phyloP scores from a whole-genome alignment of 2,797 vertebrate genomes.

The Loris lydekkerianus region DNA sequence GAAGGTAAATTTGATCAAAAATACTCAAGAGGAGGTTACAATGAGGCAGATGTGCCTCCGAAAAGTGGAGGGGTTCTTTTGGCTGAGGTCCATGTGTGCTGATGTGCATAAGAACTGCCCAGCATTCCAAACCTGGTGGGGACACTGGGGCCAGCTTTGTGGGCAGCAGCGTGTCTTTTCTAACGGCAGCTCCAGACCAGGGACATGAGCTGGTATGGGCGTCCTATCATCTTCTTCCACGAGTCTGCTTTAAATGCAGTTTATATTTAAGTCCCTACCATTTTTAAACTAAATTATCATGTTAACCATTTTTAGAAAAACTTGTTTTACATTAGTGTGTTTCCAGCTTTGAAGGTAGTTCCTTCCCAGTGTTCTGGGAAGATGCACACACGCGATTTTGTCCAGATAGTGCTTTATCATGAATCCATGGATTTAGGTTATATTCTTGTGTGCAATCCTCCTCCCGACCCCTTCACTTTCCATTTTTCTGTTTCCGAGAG shows the following conservation, averaged over 20 bases:
- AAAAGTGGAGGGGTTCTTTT: neutral
- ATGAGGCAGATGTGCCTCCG: too few species aligned
- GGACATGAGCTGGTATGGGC: fast-evolving
- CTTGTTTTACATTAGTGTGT: neutral
- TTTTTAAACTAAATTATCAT: neutral
- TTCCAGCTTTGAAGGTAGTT: neutral
- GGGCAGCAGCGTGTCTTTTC: neutral
- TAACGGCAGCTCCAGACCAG: too few species aligned
- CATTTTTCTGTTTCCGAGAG: neutral
- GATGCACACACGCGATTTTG: neutral
- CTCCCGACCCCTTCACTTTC: fast-evolving
- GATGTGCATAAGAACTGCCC: fast-evolving
- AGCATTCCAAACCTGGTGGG: neutral
- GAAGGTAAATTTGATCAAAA: neutral
- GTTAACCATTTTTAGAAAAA: neutral
- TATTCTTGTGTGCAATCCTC: fast-evolving
- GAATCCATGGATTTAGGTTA: neutral
- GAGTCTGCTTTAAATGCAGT: neutral
- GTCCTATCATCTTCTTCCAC: fast-evolving
- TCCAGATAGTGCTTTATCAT: neutral
- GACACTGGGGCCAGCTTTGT: fast-evolving
- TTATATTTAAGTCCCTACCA: neutral
- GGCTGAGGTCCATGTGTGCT: fast-evolving
- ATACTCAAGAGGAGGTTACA: neutral
- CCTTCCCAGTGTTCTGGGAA: neutral